Percentiles rank a stretch among this genome's conserved stretches.
Conservation (phyloP, 2,888 invertebrate genomes). For the Drosophila rellima region DNA sequence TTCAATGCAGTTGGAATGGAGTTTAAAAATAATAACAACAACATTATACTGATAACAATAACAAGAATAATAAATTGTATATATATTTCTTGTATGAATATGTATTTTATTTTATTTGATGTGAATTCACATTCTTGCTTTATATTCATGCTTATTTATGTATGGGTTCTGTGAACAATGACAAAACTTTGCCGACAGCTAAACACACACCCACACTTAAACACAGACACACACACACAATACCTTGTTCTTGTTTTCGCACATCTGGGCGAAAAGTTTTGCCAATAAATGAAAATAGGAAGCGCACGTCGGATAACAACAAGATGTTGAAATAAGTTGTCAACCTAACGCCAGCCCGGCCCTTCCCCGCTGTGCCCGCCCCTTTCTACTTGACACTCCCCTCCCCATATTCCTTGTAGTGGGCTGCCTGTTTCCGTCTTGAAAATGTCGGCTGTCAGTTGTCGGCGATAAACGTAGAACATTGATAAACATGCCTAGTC, state of each 20-base stretch:
- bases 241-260: constrained; percentile 51
- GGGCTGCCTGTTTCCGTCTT: constrained; percentile 45
- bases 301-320: constrained; percentile 63
- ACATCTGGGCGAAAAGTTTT: constrained; percentile 75
- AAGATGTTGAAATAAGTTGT: constrained; percentile 80
- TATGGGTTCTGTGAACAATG: constrained; percentile 57
- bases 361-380: background rate
- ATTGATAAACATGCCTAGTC: constrained; percentile 75
- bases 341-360: constrained; percentile 60
- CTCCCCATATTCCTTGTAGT: background rate
- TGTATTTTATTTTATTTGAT: constrained; percentile 13
- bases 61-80: background rate
- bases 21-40: constrained; percentile 30
- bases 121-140: constrained; percentile 7
- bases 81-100: background rate
- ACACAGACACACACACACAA: background rate
- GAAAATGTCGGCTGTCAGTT: constrained; percentile 53
- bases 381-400: background rate
- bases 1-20: constrained; percentile 23
- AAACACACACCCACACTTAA: constrained; percentile 38
- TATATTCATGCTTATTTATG: constrained; percentile 53
- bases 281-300: constrained; percentile 79
- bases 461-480: constrained; percentile 72
- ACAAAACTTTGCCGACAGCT: constrained; percentile 68
- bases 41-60: constrained; percentile 16